These are phyloP conservation scores for Melangyna quadrimaculata DNA, from an alignment of 2,888 invertebrate species.

Conservation along the genomic window DNA sequence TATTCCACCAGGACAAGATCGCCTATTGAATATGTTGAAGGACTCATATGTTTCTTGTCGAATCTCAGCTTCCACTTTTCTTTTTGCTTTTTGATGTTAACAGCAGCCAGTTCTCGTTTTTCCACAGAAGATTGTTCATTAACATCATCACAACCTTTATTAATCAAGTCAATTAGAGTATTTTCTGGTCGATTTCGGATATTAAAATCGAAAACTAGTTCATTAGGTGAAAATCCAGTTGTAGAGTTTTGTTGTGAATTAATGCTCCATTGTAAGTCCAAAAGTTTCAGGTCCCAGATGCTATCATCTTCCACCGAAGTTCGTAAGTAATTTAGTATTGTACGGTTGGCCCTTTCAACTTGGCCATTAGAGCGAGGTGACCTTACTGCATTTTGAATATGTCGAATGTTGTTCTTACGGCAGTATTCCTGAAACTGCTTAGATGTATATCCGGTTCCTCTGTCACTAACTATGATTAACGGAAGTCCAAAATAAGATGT, in stretches of 20 bases:
- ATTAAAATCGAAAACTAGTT: slow-evolving; percentile 26
- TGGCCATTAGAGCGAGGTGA: slow-evolving; percentile 72
- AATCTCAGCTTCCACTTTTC: no score
- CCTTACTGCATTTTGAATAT: slow-evolving; percentile 71
- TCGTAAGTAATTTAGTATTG: slow-evolving; percentile 13
- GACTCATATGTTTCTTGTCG: slow-evolving; percentile 5
- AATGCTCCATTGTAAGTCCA: slow-evolving; percentile 20
- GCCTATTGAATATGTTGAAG: background rate
- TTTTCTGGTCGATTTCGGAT: slow-evolving; percentile 5
- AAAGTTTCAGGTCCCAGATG: slow-evolving; percentile 11
- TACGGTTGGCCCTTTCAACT: slow-evolving; percentile 56
- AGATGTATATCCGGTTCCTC: slow-evolving; percentile 72
- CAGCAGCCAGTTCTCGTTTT: slow-evolving; percentile 2
- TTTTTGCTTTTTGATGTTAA: background rate
- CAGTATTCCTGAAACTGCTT: slow-evolving; percentile 70
- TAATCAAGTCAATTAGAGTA: background rate
- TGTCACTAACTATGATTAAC: slow-evolving; percentile 72
- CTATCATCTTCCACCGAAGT: slow-evolving; percentile 5
- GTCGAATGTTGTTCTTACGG: slow-evolving; percentile 65
- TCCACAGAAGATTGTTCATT: background rate
- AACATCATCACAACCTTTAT: background rate
- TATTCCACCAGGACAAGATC: slow-evolving; percentile 8
- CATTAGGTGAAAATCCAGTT: slow-evolving; percentile 6
- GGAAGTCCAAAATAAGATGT: no score
- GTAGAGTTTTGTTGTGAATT: slow-evolving; percentile 1